A percentile compares a stretch with the other conserved stretches of the same genome.
phyloP scores from a whole-genome alignment of 64 coral and sea anemone genomes.

The Stylophora pistillata region DNA sequence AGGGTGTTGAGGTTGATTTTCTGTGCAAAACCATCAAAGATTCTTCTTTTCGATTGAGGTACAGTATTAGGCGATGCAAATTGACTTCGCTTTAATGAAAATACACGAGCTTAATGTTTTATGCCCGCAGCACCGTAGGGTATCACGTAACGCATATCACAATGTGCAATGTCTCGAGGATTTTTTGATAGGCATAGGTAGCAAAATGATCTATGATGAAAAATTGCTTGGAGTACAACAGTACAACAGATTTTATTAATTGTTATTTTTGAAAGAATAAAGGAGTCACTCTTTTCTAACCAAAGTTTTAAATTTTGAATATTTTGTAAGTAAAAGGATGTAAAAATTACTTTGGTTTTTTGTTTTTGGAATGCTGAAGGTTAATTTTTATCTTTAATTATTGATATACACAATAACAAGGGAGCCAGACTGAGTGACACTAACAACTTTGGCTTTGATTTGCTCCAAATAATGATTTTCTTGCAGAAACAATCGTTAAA shows the following conservation, averaged over 20 bases:
- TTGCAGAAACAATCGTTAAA: too few species aligned
- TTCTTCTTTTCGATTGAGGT: not conserved
- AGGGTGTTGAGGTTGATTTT: not conserved
- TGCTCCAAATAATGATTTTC: too few species aligned
- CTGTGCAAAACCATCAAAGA: not conserved
- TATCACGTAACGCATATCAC: not conserved
- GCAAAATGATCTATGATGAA: slow-evolving; percentile 20
- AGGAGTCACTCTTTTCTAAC: not conserved
- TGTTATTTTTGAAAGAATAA: not conserved
- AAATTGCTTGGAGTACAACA: not conserved
- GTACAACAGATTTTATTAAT: slow-evolving; percentile 28
- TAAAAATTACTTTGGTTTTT: not conserved
- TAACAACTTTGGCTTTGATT: not conserved
- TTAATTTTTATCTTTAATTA: not conserved
- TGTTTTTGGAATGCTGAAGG: not conserved
- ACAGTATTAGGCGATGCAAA: not conserved
- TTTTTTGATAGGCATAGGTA: not conserved
- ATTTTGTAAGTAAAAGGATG: not conserved
- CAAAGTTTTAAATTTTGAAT: not conserved
- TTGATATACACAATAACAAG: not conserved
- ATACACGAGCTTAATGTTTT: not conserved
- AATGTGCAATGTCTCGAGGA: not conserved
- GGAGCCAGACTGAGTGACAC: not conserved
- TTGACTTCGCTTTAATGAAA: not conserved
- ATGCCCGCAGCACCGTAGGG: not conserved